Evolutionary conservation across 2,113 vertebrate species (phyloP).

Genomic region (Sinocyclocheilus maitianheensis): DNA sequence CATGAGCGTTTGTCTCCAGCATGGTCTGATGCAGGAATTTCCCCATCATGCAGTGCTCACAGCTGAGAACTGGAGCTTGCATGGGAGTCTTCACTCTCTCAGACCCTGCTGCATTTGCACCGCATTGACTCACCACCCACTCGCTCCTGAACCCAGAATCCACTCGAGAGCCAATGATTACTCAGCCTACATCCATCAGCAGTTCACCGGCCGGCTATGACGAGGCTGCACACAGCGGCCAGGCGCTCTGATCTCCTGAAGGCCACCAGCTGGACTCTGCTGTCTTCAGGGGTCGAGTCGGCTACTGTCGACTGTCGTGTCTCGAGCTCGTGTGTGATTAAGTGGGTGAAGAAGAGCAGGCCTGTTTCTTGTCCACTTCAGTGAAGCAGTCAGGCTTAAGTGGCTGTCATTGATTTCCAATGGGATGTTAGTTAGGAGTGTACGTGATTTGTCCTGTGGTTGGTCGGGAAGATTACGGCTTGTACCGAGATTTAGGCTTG

Average conservation of each 20-base stretch:
- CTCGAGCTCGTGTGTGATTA: conserved; percentile 2
- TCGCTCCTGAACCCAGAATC: conserved; percentile 8
- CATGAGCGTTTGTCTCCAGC: neutral
- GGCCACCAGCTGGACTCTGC: neutral
- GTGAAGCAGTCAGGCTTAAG: conserved; percentile 41
- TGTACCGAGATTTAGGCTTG: conserved; percentile 4
- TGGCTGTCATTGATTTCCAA: conserved; percentile 65
- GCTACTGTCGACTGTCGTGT: neutral
- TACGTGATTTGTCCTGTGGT: conserved; percentile 59
- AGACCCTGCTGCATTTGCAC: conserved; percentile 35
- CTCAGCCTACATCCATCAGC: conserved; percentile 8
- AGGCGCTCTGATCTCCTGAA: neutral
- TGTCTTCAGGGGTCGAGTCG: neutral
- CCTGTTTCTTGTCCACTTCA: conserved; percentile 14
- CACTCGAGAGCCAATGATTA: conserved; percentile 22
- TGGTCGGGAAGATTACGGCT: conserved; percentile 56
- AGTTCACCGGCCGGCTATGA: neutral
- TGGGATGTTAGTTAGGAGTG: conserved; percentile 58
- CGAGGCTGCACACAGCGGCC: neutral
- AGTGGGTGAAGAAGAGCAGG: neutral
- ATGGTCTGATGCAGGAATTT: neutral
- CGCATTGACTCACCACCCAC: neutral
- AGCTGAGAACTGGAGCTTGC: conserved; percentile 15
- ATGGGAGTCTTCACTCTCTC: conserved; percentile 1
- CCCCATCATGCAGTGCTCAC: conserved; percentile 2